A percentile compares a stretch with the other conserved stretches of the same genome.
These are phyloP conservation scores for Abscondita cerata DNA, from an alignment of 2,888 invertebrate genomes.

Conservation along the genomic window DNA sequence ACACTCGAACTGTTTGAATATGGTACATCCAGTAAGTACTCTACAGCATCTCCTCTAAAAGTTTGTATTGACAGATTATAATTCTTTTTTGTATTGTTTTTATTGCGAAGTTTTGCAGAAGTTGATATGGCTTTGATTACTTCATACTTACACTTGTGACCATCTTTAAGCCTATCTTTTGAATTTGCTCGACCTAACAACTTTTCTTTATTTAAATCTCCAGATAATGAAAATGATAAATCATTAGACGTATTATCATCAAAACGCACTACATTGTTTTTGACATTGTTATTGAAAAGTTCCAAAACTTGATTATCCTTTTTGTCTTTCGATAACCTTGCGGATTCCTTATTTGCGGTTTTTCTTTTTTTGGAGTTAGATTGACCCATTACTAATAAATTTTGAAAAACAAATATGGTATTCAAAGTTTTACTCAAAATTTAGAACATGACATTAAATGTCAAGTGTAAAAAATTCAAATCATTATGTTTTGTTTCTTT, in stretches of 20 bases:
- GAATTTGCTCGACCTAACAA: neutral
- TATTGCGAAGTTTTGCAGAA: slow-evolving; percentile 1
- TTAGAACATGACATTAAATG: too few species aligned
- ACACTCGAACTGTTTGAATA: too few species aligned
- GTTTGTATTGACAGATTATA: neutral
- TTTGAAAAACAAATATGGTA: neutral
- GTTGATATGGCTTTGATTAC: slow-evolving; percentile 8
- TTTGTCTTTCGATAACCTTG: neutral
- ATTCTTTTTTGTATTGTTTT: neutral
- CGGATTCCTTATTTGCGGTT: neutral
- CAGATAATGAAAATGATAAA: too few species aligned
- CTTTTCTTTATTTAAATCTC: too few species aligned
- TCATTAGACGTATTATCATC: too few species aligned
- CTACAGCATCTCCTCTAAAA: neutral
- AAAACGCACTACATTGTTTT: neutral
- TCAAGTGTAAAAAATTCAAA: too few species aligned
- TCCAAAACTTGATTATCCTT: neutral
- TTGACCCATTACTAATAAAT: neutral
- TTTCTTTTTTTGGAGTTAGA: neutral
- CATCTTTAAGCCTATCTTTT: neutral
- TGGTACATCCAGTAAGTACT: neutral
- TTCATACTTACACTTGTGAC: neutral
- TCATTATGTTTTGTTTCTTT: too few species aligned
- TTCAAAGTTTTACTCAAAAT: too few species aligned
- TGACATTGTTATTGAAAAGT: neutral